Percentiles rank a stretch among this genome's conserved stretches.
phyloP scores from a whole-genome alignment of 1,140 invertebrate genomes.

The Macrocentrus cingulum region DNA sequence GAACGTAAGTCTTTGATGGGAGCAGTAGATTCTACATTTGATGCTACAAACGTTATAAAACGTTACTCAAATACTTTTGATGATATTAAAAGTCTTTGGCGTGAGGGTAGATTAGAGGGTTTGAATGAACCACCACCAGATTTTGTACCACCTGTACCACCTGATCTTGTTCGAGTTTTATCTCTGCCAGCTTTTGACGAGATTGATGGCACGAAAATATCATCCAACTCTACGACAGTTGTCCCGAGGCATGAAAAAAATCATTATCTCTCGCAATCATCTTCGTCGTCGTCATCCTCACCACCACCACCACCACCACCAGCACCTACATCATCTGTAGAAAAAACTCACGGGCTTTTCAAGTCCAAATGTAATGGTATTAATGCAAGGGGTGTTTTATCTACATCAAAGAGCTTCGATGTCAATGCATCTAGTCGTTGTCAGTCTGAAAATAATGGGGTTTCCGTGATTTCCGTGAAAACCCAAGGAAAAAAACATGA shows the following conservation, averaged over 20 bases:
- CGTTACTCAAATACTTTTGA: constrained; percentile 78
- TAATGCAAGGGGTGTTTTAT: constrained; percentile 27
- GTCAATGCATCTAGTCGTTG: constrained; percentile 27
- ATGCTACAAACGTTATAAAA: constrained; percentile 45
- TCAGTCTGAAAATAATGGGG: constrained; percentile 6
- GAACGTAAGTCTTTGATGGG: constrained; percentile 57
- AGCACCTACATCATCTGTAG: constrained; percentile 20
- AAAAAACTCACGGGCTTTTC: constrained; percentile 9
- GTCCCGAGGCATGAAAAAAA: constrained; percentile 6
- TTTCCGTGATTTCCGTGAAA: background rate
- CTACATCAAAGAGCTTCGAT: constrained; percentile 43
- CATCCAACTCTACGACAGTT: background rate
- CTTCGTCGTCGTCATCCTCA: constrained; percentile 17
- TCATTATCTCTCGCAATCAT: constrained; percentile 10
- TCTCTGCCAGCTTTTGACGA: constrained; percentile 62
- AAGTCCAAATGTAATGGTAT: constrained; percentile 42
- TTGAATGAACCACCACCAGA: constrained; percentile 60
- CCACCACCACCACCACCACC: constrained; percentile 24
- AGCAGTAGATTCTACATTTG: constrained; percentile 29
- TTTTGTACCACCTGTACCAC: constrained; percentile 59
- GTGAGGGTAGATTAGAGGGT: constrained; percentile 58
- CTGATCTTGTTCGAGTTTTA: constrained; percentile 67
- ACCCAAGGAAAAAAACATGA: constrained; percentile 15
- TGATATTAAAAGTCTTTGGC: constrained; percentile 74
- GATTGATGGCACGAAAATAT: constrained; percentile 13